Base-by-base conservation (phyloP, 2,797 vertebrate species). In the Artibeus jamaicensis region DNA sequence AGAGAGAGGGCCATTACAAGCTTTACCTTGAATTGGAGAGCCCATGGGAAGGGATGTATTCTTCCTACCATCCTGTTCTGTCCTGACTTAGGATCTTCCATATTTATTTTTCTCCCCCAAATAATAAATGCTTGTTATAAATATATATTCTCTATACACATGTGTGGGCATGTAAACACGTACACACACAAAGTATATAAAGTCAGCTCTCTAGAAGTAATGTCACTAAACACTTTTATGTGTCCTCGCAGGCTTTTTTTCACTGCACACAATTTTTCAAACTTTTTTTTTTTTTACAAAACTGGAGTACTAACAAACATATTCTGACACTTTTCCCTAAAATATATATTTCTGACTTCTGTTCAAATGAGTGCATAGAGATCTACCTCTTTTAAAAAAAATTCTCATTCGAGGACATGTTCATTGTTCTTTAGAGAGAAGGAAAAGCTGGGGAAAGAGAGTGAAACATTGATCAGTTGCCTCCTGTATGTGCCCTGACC, bases 251-350 rank as follows among this genome's bases (percentile, higher is more conserved):
- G 39, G 9, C 46, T 94, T 94, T 62, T 59, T 85, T 83, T 90
- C 65, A 84, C 22, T 32, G 74, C 26, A 42, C 65, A 79, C 9
- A 46, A 39, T 90, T 65, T 76, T 68, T 11, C 57, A 86, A 79
- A 86, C 32, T 65, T 24, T 7, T 53, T 62, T 62, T 62, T 1
- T 50, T 71, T 91, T 81, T 53, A 37, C n/a, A 82, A 93, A 89
- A 93, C 55, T 94, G 11, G 19, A 86, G 18, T 95, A 90, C 70
- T 81, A 89, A 9, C 44, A 77, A 22, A 74, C 46, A 86, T 46
- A 84, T 90, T 95, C 73, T 95, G 68, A 68, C 50, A 92, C 19
- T 86, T 92, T 96, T 53, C 59, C 53, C 68, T 86, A 86, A 97
- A 87, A 89, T 84, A 74, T 53, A 10, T 62, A 65, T 70, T 24